Conservation (phyloP, 2,888 invertebrate species). For the Nemurella pictetii region DNA sequence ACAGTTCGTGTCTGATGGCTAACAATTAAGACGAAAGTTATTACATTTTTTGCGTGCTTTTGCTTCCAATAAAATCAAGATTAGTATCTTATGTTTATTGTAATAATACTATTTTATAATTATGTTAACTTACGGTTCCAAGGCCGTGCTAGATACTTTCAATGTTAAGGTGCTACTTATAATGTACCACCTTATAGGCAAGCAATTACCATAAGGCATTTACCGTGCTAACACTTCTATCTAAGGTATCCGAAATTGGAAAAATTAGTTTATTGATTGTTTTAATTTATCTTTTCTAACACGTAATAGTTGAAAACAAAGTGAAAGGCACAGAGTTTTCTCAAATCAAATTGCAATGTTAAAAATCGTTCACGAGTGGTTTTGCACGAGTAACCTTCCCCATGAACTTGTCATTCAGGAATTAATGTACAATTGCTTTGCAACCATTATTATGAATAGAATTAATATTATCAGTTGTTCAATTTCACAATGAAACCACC, state of each 20-base stretch:
- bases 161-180: background rate
- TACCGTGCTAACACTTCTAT: background rate
- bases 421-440: background rate
- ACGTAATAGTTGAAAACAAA: background rate
- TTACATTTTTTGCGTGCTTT: background rate
- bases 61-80: background rate
- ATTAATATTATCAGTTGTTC: background rate
- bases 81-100: background rate
- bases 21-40: background rate
- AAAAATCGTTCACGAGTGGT: background rate
- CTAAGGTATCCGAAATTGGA: background rate
- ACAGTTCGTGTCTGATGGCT: background rate
- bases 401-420: background rate
- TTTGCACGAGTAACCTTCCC: background rate
- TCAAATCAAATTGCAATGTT: background rate
- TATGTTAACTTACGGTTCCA: background rate
- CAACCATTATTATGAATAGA: background rate
- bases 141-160: background rate
- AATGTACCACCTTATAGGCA: too few relatives aligned
- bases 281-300: background rate
- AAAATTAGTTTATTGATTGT: background rate
- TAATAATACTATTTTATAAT: background rate
- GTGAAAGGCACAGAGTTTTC: background rate
- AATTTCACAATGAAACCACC: background rate
- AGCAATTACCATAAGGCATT: background rate